These are phyloP conservation scores for Micrasema longulum DNA, from an alignment of 1,140 invertebrate genomes.

Conservation along the genomic window DNA sequence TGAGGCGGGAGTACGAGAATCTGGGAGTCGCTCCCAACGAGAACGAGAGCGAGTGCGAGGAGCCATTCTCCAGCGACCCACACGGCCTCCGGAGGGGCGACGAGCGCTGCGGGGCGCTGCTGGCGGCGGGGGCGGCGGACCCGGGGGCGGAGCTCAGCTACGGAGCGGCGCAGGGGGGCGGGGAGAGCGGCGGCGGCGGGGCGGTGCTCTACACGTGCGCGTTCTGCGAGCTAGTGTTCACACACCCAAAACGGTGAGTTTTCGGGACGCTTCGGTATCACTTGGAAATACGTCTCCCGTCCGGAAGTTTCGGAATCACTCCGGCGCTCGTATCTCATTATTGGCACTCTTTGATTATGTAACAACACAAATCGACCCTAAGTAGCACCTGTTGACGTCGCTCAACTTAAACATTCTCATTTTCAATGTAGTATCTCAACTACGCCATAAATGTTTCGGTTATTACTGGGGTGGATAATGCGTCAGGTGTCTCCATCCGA, in stretches of 20 bases:
- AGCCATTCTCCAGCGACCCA: constrained; percentile 31
- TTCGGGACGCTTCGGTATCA: no score
- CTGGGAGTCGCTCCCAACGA: constrained; percentile 4
- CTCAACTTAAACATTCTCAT: no score
- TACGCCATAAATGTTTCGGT: no score
- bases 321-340: no score
- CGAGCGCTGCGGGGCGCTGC: not conserved
- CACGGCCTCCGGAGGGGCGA: constrained; percentile 19
- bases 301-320: no score
- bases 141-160: constrained; percentile 27
- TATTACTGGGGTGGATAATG: no score
- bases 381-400: no score
- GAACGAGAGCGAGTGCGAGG: constrained; percentile 24
- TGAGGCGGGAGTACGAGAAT: constrained; percentile 41
- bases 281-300: no score
- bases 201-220: constrained; percentile 57
- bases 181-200: not conserved
- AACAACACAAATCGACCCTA: no score
- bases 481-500: no score
- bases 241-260: constrained; percentile 57
- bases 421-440: no score
- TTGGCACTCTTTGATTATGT: no score
- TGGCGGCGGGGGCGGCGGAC: not conserved
- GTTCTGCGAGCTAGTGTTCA: constrained; percentile 59
- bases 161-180: constrained; percentile 15